phyloP scores from a whole-genome alignment of 1,140 invertebrate species.

The Temnothorax nylanderi region DNA sequence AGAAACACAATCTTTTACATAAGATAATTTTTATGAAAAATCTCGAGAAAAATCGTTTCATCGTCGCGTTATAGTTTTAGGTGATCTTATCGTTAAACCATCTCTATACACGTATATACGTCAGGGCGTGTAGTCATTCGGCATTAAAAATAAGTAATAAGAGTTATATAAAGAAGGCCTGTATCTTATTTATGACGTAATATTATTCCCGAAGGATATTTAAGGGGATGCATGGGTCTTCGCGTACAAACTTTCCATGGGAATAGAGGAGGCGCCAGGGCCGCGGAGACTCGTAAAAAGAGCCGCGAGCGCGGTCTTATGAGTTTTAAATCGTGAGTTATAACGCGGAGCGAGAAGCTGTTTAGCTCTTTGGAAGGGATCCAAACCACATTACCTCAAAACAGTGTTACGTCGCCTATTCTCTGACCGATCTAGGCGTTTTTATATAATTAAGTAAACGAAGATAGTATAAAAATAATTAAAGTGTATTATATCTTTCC shows the following conservation, averaged over 20 bases:
- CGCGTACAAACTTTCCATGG: slow-evolving; percentile 62
- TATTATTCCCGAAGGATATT: slow-evolving; percentile 69
- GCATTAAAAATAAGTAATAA: slow-evolving; percentile 65
- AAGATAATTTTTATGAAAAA: not conserved
- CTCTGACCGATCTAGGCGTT: not conserved
- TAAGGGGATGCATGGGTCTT: slow-evolving; percentile 55
- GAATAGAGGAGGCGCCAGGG: not conserved
- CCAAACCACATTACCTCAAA: slow-evolving; percentile 40
- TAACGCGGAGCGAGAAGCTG: slow-evolving; percentile 52
- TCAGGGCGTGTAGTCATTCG: not conserved
- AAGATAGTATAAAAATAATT: not conserved
- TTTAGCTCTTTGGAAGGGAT: slow-evolving; percentile 38
- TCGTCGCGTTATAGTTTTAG: not conserved
- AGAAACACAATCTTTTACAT: not conserved
- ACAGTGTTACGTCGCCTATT: slow-evolving; percentile 26
- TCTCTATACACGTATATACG: not conserved
- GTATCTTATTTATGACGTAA: slow-evolving; percentile 70
- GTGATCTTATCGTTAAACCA: not conserved
- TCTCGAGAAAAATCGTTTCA: not conserved
- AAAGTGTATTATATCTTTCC: not conserved
- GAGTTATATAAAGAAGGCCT: slow-evolving; percentile 44
- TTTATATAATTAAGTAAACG: slow-evolving; percentile 24
- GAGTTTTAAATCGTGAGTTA: slow-evolving; percentile 78
- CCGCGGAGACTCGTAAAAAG: slow-evolving; percentile 67
- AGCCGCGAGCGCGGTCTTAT: slow-evolving; percentile 60